Conservation (phyloP, 2,797 vertebrate species). For the Alectoris magna region DNA sequence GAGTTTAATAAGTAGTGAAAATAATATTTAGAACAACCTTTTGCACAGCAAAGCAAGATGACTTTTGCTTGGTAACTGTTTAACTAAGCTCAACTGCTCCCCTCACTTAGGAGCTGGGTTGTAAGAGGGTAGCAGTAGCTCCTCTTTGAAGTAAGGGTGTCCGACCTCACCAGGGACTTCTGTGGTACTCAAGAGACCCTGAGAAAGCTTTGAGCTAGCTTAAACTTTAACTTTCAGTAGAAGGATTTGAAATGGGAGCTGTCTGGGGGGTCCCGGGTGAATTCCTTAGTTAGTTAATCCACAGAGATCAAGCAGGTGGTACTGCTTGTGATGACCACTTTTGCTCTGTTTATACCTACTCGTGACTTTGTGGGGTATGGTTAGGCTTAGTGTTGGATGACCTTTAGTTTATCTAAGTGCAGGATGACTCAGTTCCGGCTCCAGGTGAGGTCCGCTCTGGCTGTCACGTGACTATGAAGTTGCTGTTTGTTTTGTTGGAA, state of each 20-base stretch:
- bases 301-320: background rate
- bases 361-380: fast-evolving
- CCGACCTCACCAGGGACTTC: background rate
- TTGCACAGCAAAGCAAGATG: background rate
- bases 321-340: background rate
- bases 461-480: fast-evolving
- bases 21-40: conserved; percentile 30
- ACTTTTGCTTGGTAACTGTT: background rate
- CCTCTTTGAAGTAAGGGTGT: background rate
- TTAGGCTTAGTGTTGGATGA: background rate
- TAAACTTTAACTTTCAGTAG: background rate
- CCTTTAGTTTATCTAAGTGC: fast-evolving
- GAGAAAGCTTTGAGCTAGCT: background rate
- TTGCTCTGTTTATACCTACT: background rate
- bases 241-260: background rate
- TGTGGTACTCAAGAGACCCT: background rate
- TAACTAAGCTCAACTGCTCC: conserved; percentile 36
- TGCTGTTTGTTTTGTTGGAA: background rate
- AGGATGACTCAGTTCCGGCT: background rate
- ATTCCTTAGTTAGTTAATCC: background rate
- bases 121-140: background rate
- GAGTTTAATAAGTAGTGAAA: conserved; percentile 18
- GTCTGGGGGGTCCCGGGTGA: background rate
- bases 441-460: background rate
- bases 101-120: background rate